These are phyloP conservation scores for Acrossocheilus fasciatus DNA, from an alignment of 2,797 vertebrate genomes.

Conservation along the genomic window DNA sequence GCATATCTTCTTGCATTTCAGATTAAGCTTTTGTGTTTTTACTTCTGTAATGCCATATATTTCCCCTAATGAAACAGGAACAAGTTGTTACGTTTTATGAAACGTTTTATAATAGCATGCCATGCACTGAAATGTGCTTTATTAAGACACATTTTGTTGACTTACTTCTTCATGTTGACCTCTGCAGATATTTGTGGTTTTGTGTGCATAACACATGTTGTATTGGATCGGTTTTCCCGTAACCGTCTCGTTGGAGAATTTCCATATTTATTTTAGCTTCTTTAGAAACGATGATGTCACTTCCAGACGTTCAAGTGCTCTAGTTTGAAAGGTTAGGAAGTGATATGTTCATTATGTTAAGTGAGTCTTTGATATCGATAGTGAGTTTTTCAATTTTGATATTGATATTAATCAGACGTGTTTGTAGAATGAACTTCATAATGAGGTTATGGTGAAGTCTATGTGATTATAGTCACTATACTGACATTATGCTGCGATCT, in stretches of 20 bases:
- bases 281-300: conserved; percentile 22
- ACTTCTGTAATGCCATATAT: not conserved
- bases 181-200: not conserved
- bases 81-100: not conserved
- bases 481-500: not conserved
- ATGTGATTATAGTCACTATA: not conserved
- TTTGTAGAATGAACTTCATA: not conserved
- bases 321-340: not conserved
- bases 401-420: not conserved
- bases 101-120: not conserved
- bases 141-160: not conserved
- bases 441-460: not conserved
- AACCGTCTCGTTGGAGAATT: conserved; percentile 15
- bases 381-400: not conserved
- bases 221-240: conserved; percentile 2
- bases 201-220: not conserved
- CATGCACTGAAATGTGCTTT: not conserved
- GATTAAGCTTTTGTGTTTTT: not conserved
- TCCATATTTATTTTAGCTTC: conserved; percentile 27
- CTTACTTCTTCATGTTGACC: not conserved
- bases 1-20: not conserved
- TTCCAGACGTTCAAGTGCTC: not conserved
- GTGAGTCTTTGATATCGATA: not conserved
- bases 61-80: not conserved
- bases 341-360: not conserved